A percentile compares a stretch with the other conserved stretches of the same genome.
phyloP scores from a whole-genome alignment of 1,140 invertebrate species.

The Polypedilum vanderplanki region DNA sequence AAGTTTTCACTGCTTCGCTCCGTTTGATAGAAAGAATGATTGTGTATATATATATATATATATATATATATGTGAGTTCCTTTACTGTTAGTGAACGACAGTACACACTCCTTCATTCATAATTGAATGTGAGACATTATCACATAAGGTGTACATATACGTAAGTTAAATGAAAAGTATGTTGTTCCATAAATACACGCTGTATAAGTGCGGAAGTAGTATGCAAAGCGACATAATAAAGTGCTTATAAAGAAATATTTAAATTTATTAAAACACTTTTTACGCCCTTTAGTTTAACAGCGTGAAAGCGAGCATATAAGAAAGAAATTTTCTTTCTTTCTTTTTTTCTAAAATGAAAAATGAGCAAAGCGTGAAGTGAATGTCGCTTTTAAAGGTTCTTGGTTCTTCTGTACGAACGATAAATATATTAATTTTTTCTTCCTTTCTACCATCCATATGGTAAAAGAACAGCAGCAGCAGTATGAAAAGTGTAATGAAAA shows the following conservation, averaged over 20 bases:
- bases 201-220: background rate
- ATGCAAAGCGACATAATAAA: conserved; percentile 6
- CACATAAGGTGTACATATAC: background rate
- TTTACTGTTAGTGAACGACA: background rate
- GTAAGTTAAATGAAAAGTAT: conserved; percentile 5
- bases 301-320: background rate
- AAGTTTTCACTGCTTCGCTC: conserved; percentile 2
- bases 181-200: conserved; percentile 1
- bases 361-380: conserved; percentile 22
- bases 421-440: conserved; percentile 6
- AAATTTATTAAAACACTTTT: conserved; percentile 27
- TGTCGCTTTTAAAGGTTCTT: conserved; percentile 2
- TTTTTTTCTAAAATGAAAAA: background rate
- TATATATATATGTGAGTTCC: background rate
- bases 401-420: background rate
- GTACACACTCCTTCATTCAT: background rate
- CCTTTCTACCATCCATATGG: background rate
- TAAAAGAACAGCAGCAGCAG: background rate
- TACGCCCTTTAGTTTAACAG: conserved; percentile 26
- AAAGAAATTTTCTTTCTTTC: background rate
- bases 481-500: background rate
- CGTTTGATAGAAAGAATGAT: background rate
- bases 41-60: too few species aligned
- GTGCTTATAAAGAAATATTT: conserved; percentile 22
- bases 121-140: conserved; percentile 24